Evolutionary conservation across 2,113 vertebrate genomes (phyloP).

Genomic region (Anarrhichthys ocellatus): DNA sequence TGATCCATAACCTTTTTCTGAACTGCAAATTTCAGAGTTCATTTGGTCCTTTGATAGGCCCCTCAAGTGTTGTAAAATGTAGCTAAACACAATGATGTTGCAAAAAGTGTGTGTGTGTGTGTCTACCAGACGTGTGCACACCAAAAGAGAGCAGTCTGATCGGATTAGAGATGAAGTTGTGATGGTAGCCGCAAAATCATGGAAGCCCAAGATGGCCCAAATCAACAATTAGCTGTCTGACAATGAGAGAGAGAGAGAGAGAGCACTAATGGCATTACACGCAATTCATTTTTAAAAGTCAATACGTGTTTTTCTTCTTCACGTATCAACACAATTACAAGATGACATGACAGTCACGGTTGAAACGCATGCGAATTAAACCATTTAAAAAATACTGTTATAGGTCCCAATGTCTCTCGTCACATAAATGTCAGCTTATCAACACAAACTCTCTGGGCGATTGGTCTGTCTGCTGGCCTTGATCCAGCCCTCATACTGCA

Average conservation of each 20-base stretch:
- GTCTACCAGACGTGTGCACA: neutral
- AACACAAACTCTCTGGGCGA: slow-evolving; percentile 6
- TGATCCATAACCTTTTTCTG: neutral
- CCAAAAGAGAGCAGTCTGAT: slow-evolving; percentile 44
- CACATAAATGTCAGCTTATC: slow-evolving; percentile 30
- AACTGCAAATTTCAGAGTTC: neutral
- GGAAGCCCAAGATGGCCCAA: neutral
- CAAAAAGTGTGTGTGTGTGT: neutral
- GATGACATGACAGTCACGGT: neutral
- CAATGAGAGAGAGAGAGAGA: neutral
- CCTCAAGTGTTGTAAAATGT: neutral
- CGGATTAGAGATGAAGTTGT: slow-evolving; percentile 62
- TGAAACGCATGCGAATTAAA: neutral
- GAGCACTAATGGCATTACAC: neutral
- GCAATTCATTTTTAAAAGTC: neutral
- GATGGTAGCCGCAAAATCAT: neutral
- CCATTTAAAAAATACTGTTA: neutral
- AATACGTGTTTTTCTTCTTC: fast-evolving
- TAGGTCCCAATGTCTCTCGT: neutral
- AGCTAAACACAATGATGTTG: neutral
- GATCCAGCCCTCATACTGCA: neutral
- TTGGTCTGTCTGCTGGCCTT: slow-evolving; percentile 16
- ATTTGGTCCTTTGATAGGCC: slow-evolving; percentile 11
- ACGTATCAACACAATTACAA: no score
- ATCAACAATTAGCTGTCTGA: neutral